A percentile compares a stretch with the other conserved stretches of the same genome.
These are phyloP conservation scores for Drosophila kanekoi DNA, from an alignment of 2,888 invertebrate species.

Conservation along the genomic window DNA sequence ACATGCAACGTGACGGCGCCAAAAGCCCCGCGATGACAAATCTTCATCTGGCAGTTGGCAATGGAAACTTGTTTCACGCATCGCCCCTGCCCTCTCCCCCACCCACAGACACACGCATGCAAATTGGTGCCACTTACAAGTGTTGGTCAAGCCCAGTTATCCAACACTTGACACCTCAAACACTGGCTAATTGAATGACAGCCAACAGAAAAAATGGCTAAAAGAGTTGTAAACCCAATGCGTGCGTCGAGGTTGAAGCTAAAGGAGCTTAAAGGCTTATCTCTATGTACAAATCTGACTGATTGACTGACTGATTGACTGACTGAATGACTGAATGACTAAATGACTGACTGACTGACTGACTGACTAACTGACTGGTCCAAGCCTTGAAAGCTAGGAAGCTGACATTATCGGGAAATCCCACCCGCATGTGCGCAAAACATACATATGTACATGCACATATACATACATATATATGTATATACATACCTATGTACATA, in stretches of 20 bases:
- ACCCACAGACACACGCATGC: not conserved
- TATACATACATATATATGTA: too few relatives aligned
- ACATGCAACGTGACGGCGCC: slow-evolving; percentile 38
- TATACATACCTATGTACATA: too few relatives aligned
- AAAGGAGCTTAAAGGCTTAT: not conserved
- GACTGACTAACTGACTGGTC: too few relatives aligned
- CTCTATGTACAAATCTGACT: too few relatives aligned
- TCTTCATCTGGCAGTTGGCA: slow-evolving; percentile 10
- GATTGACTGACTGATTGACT: too few relatives aligned
- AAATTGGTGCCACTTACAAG: not conserved
- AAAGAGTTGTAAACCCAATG: not conserved
- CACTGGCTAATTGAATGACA: not conserved
- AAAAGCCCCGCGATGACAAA: slow-evolving; percentile 29
- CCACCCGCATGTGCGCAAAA: too few relatives aligned
- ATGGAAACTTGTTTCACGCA: slow-evolving; percentile 18
- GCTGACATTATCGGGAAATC: too few relatives aligned
- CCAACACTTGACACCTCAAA: slow-evolving; percentile 35
- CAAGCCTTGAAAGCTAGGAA: too few relatives aligned
- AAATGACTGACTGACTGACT: too few relatives aligned
- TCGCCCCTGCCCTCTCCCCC: not conserved
- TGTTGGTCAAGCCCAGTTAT: slow-evolving; percentile 33
- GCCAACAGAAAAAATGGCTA: not conserved
- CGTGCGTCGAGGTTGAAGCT: not conserved
- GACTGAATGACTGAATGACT: too few relatives aligned
- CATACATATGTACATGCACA: too few relatives aligned